Evolutionary conservation across 2,797 vertebrate species (phyloP).

Genomic region (Poecilia picta): DNA sequence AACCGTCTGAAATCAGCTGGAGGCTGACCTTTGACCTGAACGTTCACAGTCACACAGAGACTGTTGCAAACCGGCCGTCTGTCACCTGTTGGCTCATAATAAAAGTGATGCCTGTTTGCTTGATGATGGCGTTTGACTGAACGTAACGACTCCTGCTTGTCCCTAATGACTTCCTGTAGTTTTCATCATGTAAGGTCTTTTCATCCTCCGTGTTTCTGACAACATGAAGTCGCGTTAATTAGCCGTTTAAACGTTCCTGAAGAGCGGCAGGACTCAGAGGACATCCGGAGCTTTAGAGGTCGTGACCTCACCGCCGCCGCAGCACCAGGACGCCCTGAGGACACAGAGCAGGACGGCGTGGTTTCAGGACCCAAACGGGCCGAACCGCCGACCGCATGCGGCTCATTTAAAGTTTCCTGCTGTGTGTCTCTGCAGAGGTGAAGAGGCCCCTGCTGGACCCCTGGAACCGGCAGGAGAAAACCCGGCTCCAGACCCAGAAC

Average conservation of each 20-base stretch:
- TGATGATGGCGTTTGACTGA: not conserved
- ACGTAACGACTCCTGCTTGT: not conserved
- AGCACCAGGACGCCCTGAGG: conserved; percentile 57
- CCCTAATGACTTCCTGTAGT: not conserved
- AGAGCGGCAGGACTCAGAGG: not conserved
- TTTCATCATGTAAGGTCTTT: not conserved
- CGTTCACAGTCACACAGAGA: not conserved
- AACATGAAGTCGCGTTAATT: not conserved
- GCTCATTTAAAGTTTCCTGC: conserved; percentile 12
- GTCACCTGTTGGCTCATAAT: not conserved
- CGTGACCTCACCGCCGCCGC: not conserved
- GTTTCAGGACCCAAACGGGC: conserved; percentile 1
- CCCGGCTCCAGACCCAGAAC: conserved; percentile 50
- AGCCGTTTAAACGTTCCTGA: not conserved
- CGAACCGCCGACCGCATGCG: not conserved
- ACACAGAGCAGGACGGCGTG: conserved; percentile 36
- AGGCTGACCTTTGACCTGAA: not conserved
- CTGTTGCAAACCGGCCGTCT: not conserved
- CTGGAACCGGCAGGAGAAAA: conserved; percentile 56
- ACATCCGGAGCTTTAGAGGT: conserved; percentile 8
- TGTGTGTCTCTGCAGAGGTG: conserved; percentile 55
- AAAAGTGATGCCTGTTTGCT: not conserved
- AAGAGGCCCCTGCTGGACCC: conserved; percentile 59
- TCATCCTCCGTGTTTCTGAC: not conserved
- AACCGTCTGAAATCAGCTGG: not conserved